Evolutionary conservation across 1,140 invertebrate species (phyloP).

Genomic region (Pseudomyrmex gracilis): DNA sequence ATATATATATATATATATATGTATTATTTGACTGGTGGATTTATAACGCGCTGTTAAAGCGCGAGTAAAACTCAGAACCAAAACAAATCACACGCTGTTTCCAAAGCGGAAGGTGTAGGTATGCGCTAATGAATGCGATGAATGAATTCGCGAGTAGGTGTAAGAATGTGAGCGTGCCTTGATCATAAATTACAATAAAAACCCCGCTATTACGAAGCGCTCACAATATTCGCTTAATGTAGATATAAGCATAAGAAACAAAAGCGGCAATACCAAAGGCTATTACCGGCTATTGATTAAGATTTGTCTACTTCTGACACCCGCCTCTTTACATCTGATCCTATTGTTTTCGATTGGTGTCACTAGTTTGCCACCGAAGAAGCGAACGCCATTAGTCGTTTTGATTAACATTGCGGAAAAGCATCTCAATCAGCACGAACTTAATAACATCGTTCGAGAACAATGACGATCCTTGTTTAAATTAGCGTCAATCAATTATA

Average conservation of each 20-base stretch:
- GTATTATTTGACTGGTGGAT: too few species aligned
- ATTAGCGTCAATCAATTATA: background rate
- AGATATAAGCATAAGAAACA: background rate
- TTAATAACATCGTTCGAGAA: slow-evolving; percentile 3
- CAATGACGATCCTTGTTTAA: background rate
- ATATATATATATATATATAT: slow-evolving; percentile 3
- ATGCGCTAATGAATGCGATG: slow-evolving; percentile 54
- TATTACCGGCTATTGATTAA: slow-evolving; percentile 14
- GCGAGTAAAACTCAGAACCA: background rate
- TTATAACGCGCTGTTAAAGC: background rate
- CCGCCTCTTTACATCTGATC: slow-evolving; percentile 10
- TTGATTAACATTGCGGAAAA: background rate
- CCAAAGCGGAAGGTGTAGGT: slow-evolving; percentile 37
- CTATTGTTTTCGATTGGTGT: slow-evolving; percentile 5
- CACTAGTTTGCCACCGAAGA: background rate
- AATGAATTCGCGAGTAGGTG: slow-evolving; percentile 38
- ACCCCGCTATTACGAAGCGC: slow-evolving; percentile 6
- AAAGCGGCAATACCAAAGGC: slow-evolving; percentile 2
- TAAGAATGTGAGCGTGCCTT: slow-evolving; percentile 34
- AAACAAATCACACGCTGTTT: slow-evolving; percentile 32
- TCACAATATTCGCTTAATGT: slow-evolving; percentile 28
- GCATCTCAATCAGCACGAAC: background rate
- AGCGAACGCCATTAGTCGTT: background rate
- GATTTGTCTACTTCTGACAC: slow-evolving; percentile 23
- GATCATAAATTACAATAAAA: slow-evolving; percentile 59